These are phyloP conservation scores for Apus apus DNA, from an alignment of 2,113 vertebrate species.

Conservation along the genomic window DNA sequence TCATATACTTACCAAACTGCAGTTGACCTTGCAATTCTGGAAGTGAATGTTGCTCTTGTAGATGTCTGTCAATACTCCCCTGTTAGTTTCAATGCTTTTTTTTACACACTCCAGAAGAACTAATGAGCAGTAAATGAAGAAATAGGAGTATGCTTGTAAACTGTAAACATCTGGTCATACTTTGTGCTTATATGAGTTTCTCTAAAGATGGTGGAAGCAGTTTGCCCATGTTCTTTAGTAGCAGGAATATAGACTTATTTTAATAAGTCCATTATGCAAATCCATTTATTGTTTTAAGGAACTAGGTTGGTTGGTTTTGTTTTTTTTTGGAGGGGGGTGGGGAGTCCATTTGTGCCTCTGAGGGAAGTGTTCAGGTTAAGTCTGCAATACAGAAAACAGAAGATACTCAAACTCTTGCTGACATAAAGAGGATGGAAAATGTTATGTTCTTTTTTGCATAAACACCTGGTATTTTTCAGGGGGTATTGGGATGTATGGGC, in stretches of 20 bases:
- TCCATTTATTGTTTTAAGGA: not conserved
- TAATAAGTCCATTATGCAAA: not conserved
- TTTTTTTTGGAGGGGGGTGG: not conserved
- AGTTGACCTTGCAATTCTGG: not conserved
- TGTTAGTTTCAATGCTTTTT: not conserved
- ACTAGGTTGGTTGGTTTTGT: accelerated
- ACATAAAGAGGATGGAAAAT: not conserved
- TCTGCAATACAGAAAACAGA: not conserved
- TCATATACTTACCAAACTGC: not conserved
- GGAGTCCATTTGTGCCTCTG: not conserved
- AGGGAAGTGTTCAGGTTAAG: not conserved
- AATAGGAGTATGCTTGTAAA: not conserved
- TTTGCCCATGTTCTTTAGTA: not conserved
- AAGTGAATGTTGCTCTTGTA: not conserved
- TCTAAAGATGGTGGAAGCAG: not conserved
- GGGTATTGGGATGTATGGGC: not conserved
- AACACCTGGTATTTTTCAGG: not conserved
- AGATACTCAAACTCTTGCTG: not conserved
- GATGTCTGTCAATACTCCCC: not conserved
- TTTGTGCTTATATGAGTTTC: not conserved
- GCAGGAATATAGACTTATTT: not conserved
- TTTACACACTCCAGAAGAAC: not conserved
- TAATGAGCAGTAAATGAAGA: not conserved
- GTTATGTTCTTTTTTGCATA: not conserved
- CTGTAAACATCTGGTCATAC: not conserved